Evolutionary conservation across 2,888 invertebrate genomes (phyloP).

Genomic region (Lasioglossum leucozonium): DNA sequence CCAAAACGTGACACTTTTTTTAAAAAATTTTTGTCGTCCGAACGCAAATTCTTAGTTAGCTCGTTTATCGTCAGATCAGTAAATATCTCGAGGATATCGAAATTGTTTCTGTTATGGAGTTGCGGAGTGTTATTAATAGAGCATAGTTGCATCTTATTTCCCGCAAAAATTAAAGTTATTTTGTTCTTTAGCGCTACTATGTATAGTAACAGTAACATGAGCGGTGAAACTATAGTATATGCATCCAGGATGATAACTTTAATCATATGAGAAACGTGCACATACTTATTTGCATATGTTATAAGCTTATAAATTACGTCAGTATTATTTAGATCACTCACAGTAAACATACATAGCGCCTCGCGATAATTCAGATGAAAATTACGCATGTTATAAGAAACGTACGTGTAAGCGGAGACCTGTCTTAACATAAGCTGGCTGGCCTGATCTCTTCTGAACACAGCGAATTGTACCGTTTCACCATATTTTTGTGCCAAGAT

Average conservation of each 20-base stretch:
- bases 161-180: slow-evolving; percentile 29
- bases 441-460: slow-evolving; percentile 35
- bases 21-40: not conserved
- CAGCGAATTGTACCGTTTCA: accelerated
- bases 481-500: not conserved
- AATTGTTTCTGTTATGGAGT: slow-evolving; percentile 23
- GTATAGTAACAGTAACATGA: slow-evolving; percentile 31
- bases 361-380: not conserved
- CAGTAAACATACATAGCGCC: not conserved
- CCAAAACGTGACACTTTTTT: not conserved
- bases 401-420: not conserved
- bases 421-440: slow-evolving; percentile 1
- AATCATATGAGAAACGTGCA: accelerated
- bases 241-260: slow-evolving; percentile 22
- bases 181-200: slow-evolving; percentile 19
- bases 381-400: slow-evolving; percentile 30
- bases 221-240: slow-evolving; percentile 34
- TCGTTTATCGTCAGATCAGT: not conserved
- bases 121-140: not conserved
- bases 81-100: not conserved
- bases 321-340: accelerated
- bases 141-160: slow-evolving; percentile 2
- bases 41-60: slow-evolving; percentile 12
- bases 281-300: not conserved
- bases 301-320: slow-evolving; percentile 13